Base-by-base conservation (phyloP, 2,113 vertebrate genomes). In the Gopherus flavomarginatus region DNA sequence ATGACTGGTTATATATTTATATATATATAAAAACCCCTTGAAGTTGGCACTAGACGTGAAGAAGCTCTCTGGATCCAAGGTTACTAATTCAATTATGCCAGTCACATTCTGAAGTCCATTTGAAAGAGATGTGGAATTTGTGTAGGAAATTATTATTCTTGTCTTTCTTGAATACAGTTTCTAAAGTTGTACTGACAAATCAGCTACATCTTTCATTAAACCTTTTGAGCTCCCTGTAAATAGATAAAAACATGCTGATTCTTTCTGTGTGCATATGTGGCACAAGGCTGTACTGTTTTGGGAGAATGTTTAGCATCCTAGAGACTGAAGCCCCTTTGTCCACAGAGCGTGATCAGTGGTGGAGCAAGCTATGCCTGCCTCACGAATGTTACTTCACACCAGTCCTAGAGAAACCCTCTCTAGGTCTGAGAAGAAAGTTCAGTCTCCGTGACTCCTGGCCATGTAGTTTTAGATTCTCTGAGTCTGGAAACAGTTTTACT, bases 21-120 rank as follows among this genome's bases (percentile, higher is more conserved):
- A 17, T 78, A 78, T 11, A 59, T 47, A 77, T 5, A 59, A 14
- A 77, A 3, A 75, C 52, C 69, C 3, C 9, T 59, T 83, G 52
- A 31, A 85, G 65, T 77, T 94, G 59, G 83, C 94, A 91, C 86
- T 84, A 80, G 54, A 83, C 90, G 80, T 1, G 1, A 85, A 86
- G 93, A 85, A 83, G 90, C 77, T 92, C 35, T 69, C 75, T 22
- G 72, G 87, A 57, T 72, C 89, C 90, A 90, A 49, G 72, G 94
- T 27, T 38, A 80, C 81, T 82, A 56, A 94, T 38, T 85, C 88
- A 54, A 65, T 69, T 83, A 88, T 72, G 75, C 79, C 81, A 47
- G 82, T 93, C 94, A 86, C 75, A 47, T 89, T 54, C 95, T 85
- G 54, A 92, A 96, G 96, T 85, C 97, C 95, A 92, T 94, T 97